These are phyloP conservation scores for Vicugna pacos DNA, from an alignment of 2,113 vertebrate genomes.

Conservation along the genomic window DNA sequence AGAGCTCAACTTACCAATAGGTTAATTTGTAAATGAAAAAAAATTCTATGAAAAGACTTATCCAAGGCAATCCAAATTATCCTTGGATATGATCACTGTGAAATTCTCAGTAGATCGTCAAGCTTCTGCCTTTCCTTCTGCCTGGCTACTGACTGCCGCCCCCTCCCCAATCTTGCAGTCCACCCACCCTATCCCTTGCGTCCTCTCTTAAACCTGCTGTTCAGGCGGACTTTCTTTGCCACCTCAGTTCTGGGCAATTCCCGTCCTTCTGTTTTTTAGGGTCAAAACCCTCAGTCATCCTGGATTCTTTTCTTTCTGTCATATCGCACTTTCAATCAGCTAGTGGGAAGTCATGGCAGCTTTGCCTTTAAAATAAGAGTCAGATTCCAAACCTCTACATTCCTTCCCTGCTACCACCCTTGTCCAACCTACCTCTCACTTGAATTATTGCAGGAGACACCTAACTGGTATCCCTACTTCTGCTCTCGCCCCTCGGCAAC, in stretches of 20 bases:
- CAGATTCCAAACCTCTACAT: not conserved
- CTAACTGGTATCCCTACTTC: not conserved
- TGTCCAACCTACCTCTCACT: not conserved
- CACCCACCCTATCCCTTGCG: too few species aligned
- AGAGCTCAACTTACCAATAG: not conserved
- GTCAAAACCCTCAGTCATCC: not conserved
- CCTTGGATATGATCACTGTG: not conserved
- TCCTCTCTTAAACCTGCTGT: not conserved
- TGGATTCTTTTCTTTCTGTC: not conserved
- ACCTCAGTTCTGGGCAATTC: not conserved
- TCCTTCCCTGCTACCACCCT: not conserved
- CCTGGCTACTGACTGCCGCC: not conserved
- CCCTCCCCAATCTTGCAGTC: not conserved
- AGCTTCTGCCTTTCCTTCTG: not conserved
- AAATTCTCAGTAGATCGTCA: not conserved
- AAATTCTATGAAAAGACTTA: not conserved
- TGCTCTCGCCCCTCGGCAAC: not conserved
- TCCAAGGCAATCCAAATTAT: not conserved
- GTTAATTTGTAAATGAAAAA: constrained; percentile 16
- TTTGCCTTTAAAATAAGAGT: not conserved
- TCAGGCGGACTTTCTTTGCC: not conserved
- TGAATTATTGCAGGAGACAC: not conserved
- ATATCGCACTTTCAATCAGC: not conserved
- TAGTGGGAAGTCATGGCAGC: constrained; percentile 13
- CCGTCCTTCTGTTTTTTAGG: not conserved